Evolutionary conservation across 2,888 invertebrate species (phyloP), one percentile per base, ranked within the genome.

Genomic region (Venustoraphidia nigricollis): DNA sequence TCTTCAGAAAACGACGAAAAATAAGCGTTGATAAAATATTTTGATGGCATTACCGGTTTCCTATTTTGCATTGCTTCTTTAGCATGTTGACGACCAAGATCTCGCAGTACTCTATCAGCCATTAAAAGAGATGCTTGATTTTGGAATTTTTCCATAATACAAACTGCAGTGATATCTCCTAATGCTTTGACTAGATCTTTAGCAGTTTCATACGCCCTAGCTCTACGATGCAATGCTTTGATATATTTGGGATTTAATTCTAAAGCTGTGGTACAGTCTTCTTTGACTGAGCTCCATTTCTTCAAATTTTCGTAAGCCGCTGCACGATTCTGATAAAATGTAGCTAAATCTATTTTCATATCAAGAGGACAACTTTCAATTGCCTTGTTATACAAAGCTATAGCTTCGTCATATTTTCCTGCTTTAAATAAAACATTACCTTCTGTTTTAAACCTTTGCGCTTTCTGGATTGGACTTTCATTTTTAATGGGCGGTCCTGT

Each of bases 321-420:
- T 10, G 95, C 96, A 58, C 94, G 80, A 63, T 96, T 96, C 66
- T 96, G 96, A 66, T 92, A 93, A 67, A 90, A 93, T 11, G 90
- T 93, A 1, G 95, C 83, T 48, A 93, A 68, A 56, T 89, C 90
- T 1, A 75, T 74, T 34, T 72, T 72, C 56, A 83, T 77, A 48
- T 85, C 77, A 52, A 72, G 68, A 0, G 90, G 86, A 59, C 94
- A 94, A 36, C 84, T 74, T 57, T 92, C 89, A 47, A 98, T 96
- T 1, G 97, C 97, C 68, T 87, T 85, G 57, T 88, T 86, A 63
- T 98, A 98, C 57, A 82, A 79, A 36, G 74, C 66, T 51, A 95
- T 88, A 10, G 97, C 97, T 64, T 93, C 92, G 56, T 89, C 86
- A 62, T 81, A 97, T 64, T 91, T 89, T 47, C 87, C 83, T 51